These are phyloP conservation scores for Archips xylosteana DNA, from an alignment of 2,888 invertebrate genomes.

Conservation along the genomic window DNA sequence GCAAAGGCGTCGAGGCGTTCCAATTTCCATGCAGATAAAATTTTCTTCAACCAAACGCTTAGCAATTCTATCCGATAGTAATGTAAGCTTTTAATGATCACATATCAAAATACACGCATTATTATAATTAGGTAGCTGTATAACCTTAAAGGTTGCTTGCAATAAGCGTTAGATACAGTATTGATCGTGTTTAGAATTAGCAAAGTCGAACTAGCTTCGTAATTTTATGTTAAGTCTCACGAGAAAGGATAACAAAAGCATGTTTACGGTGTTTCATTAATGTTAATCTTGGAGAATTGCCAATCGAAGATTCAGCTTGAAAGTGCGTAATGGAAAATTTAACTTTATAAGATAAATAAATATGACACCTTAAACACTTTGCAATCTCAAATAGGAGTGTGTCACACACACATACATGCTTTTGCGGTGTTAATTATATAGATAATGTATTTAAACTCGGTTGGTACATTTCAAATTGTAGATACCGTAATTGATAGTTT, in stretches of 20 bases:
- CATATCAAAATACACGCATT: conserved; percentile 14
- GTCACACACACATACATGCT: neutral
- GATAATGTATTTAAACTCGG: neutral
- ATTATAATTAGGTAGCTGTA: conserved; percentile 33
- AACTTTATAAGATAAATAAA: neutral
- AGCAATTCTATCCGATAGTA: conserved; percentile 15
- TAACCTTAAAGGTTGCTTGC: conserved; percentile 17
- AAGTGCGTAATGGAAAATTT: conserved; percentile 8
- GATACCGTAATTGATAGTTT: conserved; percentile 34
- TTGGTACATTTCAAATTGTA: conserved; percentile 15
- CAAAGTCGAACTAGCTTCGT: conserved; percentile 24
- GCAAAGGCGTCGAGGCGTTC: conserved; percentile 40
- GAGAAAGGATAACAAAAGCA: conserved; percentile 22
- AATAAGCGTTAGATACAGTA: conserved; percentile 18
- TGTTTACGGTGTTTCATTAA: conserved; percentile 22
- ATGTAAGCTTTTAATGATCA: conserved; percentile 20
- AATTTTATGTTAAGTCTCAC: conserved; percentile 34
- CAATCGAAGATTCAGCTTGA: conserved; percentile 20
- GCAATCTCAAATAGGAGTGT: neutral
- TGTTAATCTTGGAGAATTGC: conserved; percentile 24
- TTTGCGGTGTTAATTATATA: neutral
- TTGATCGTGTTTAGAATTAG: conserved; percentile 29
- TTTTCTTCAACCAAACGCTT: neutral
- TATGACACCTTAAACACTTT: neutral
- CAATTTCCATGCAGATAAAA: conserved; percentile 24